Evolutionary conservation across 2,113 vertebrate genomes (phyloP), one percentile per base, ranked within the genome.

Genomic region (Paedocypris sp.): DNA sequence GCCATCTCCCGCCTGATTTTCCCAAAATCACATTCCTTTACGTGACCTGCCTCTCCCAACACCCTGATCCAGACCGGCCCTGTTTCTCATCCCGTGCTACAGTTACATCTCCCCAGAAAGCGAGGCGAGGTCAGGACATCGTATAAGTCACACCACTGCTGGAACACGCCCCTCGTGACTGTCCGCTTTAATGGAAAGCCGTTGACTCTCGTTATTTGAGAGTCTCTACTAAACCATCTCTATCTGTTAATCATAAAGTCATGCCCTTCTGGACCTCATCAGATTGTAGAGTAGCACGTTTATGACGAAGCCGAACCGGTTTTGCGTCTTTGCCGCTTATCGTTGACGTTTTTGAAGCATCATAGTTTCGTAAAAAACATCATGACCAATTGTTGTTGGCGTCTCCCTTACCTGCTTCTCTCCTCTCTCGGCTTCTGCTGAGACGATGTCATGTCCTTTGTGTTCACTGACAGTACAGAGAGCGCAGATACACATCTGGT

Each of bases 381-480:
- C 23, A 18, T 26, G 6, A 54, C 38, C 7, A 3, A 39, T 49
- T 48, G 4, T 48, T 28, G 8, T 26, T 18, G 11, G 10, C 25
- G 5, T 11, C 13, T 46, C 36, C 4, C 80, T 75, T 73, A 87
- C 86, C 86, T 86, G 86, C 41, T 87, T 87, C 68, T 87, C 84
- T 2, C 80, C 56, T 50, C 86, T 82, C 68, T 86, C 86, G 2
- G 83, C 82, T 73, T 87, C 86, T 4, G 86, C 86, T 9, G 84
- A 86, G 42, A 86, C 83, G 1, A 86, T 85, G 73, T 86, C 82
- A 12, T 87, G 86, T 26, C 84, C 84, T 39, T 62, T 78, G 78
- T 87, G 86, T 31, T 87, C 86, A 25, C 83, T 86, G 77, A 87
- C 84, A 0, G 86, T 86, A 77, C 90, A 89, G 56, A 88, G 66